Base-by-base conservation (phyloP, 2,797 vertebrate genomes). In the Cirrhinus molitorella region DNA sequence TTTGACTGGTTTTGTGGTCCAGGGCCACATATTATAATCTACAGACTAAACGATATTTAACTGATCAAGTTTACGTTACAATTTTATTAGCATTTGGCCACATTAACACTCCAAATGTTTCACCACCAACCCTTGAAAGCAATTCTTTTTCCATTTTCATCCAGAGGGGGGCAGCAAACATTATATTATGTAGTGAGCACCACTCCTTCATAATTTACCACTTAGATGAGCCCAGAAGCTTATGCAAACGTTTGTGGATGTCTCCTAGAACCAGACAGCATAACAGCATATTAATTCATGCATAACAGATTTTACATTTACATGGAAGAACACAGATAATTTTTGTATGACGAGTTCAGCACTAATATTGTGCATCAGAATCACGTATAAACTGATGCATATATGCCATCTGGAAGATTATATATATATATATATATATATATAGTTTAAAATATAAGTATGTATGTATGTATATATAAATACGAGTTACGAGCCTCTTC, bases 81-180 rank as follows among this genome's bases (percentile, higher is more conserved):
- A 9, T 63, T 23, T 49, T 49, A 14, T 21, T 12, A 63, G 61
- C 8, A 81, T 73, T 63, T 34, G 19, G 4, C 3, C 53, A 31
- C 17, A 34, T 72, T 28, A 23, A 31, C 55, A 1, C 7, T 6
- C n/a, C 21, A n/a, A 17, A 25, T 25, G 34, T 34, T 31, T 49
- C 31, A 51, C 13, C 47, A 11, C 8, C 8, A 51, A 51, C 25
- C 4, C 21, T 0, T 37, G 47, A 34, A 57, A 10, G 12, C 5
- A n/a, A 40, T 19, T 23, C 3, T 19, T 25, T 37, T 70, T 25
- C 13, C 9, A 19, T 78, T 67, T 79, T 68, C 1, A 4, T 67
- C 93, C 95, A 93, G 91, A 87, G 23, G 89, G 91, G 67, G 94
- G 91, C 93, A 95, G 93, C 91, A 94, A 87, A 94, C 90, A 92